These are phyloP conservation scores for Lophius americanus DNA, from an alignment of 2,797 vertebrate genomes.

Conservation along the genomic window DNA sequence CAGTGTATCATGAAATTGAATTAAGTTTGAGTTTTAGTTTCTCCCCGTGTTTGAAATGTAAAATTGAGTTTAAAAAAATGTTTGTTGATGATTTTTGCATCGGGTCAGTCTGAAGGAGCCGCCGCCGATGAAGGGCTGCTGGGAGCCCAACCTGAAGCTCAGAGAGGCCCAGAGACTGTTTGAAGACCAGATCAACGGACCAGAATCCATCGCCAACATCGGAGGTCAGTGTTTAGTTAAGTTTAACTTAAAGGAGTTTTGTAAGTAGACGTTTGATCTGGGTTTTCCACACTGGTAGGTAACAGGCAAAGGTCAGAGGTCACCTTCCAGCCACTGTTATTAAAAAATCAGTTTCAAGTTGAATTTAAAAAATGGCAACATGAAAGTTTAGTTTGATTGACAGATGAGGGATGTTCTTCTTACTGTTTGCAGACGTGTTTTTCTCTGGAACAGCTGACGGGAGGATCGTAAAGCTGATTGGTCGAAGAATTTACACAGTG, in stretches of 20 bases:
- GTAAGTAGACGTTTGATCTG: too few species aligned
- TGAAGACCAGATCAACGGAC: slow-evolving; percentile 89
- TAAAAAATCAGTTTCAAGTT: background rate
- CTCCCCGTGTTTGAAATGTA: too few species aligned
- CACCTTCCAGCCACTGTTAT: background rate
- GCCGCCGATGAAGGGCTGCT: slow-evolving; percentile 85
- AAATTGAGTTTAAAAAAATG: background rate
- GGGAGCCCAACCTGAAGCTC: slow-evolving; percentile 90
- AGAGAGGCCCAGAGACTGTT: slow-evolving; percentile 87
- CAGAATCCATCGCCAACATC: slow-evolving; percentile 90
- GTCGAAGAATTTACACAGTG: slow-evolving; percentile 84
- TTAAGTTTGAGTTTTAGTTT: too few species aligned
- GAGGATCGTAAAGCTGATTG: slow-evolving; percentile 89
- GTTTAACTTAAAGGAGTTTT: background rate
- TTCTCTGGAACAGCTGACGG: slow-evolving; percentile 94
- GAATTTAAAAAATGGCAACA: background rate
- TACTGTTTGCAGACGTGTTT: slow-evolving; percentile 85
- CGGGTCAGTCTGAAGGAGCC: slow-evolving; percentile 87
- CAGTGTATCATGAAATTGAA: too few species aligned
- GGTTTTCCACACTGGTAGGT: too few species aligned
- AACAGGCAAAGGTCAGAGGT: background rate
- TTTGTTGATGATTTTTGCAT: background rate
- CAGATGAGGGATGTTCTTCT: slow-evolving; percentile 13
- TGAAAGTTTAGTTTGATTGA: background rate
- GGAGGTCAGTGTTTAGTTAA: slow-evolving; percentile 60